phyloP scores from a whole-genome alignment of 1,140 invertebrate species.

The Ericerus pela region DNA sequence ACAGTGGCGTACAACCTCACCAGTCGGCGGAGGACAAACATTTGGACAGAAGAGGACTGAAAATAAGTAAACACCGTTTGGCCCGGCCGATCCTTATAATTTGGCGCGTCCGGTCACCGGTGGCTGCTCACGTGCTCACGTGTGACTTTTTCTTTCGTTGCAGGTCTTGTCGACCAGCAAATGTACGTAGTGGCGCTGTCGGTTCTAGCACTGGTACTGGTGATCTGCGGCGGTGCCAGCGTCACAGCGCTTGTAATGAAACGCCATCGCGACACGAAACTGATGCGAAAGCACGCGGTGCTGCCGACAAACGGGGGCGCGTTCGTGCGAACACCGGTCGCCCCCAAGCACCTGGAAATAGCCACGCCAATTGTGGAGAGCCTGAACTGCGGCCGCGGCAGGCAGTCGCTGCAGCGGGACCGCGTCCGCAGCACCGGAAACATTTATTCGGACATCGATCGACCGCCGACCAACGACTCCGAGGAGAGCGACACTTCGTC shows the following conservation, averaged over 20 bases:
- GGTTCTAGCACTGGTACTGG: too few relatives aligned
- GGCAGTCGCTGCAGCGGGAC: conserved; percentile 7
- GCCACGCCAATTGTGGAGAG: conserved; percentile 37
- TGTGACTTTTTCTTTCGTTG: too few relatives aligned
- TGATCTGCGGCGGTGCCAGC: conserved; percentile 49
- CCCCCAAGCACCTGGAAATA: conserved; percentile 46
- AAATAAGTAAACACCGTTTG: too few relatives aligned
- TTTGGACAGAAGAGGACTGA: too few relatives aligned
- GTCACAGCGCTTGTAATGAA: conserved; percentile 54
- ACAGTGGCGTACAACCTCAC: too few relatives aligned
- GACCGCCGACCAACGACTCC: conserved; percentile 36
- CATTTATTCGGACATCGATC: conserved; percentile 31
- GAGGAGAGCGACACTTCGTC: conserved; percentile 42
- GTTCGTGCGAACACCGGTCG: conserved; percentile 32
- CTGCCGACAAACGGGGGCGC: too few relatives aligned
- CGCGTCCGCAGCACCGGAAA: conserved; percentile 22
- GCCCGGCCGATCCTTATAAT: too few relatives aligned
- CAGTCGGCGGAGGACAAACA: too few relatives aligned
- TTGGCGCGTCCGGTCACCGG: too few relatives aligned
- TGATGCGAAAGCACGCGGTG: conserved; percentile 52
- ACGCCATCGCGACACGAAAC: conserved; percentile 46
- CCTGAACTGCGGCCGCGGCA: background rate
- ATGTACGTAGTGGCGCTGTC: conserved; percentile 67
- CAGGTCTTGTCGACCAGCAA: too few relatives aligned
- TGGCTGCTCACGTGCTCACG: too few relatives aligned